Conservation (phyloP, 1,140 invertebrate species). For the Drosophila navojoa region DNA sequence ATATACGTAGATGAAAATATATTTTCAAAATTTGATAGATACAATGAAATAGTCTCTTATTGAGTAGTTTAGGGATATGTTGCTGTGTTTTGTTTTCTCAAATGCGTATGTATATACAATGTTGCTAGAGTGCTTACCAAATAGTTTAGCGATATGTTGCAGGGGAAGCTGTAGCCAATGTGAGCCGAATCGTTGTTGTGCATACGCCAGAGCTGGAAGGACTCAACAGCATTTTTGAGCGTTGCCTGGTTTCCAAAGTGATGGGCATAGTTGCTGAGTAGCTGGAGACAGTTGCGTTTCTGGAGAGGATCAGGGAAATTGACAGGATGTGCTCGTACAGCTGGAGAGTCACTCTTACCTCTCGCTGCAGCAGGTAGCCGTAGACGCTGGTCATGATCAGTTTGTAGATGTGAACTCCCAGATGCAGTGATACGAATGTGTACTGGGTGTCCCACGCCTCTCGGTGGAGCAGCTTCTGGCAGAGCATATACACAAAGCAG, state of each 20-base stretch:
- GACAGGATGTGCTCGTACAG: too few species aligned
- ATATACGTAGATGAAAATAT: neutral
- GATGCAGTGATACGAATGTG: conserved; percentile 53
- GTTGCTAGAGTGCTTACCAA: conserved; percentile 39
- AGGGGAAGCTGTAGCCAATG: conserved; percentile 45
- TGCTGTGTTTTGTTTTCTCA: too few species aligned
- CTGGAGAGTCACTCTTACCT: conserved; percentile 37
- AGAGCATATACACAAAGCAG: conserved; percentile 64
- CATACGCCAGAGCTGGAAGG: conserved; percentile 72
- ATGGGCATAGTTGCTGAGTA: conserved; percentile 40
- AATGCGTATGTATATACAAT: neutral
- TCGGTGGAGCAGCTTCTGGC: conserved; percentile 58
- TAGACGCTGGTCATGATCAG: conserved; percentile 59
- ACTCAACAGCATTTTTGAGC: conserved; percentile 15
- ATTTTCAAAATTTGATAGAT: too few species aligned
- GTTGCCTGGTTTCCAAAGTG: conserved; percentile 29
- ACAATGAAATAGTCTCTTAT: too few species aligned
- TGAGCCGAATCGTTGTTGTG: conserved; percentile 55
- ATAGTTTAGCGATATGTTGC: conserved; percentile 55
- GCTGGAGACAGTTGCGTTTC: conserved; percentile 59
- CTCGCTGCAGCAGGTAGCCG: conserved; percentile 58
- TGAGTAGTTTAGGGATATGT: too few species aligned
- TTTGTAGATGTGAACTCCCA: conserved; percentile 65
- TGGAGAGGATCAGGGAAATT: conserved; percentile 6
- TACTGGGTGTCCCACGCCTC: conserved; percentile 52